Evolutionary conservation across 2,113 vertebrate species (phyloP).

Genomic region (Microtus oregoni): DNA sequence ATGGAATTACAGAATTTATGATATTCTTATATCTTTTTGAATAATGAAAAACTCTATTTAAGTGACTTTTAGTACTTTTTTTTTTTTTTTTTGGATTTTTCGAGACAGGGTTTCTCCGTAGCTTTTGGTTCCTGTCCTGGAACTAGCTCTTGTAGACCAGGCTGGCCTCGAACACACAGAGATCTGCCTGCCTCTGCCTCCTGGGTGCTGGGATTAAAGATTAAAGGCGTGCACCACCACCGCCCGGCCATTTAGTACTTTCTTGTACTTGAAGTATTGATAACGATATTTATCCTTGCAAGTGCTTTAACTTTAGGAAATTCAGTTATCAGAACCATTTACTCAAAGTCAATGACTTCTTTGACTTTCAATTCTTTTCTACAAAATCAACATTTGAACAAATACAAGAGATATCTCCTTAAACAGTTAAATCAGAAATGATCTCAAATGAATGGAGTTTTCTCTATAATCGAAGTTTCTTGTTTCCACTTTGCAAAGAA

Average conservation of each 20-base stretch:
- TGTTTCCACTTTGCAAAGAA: background rate
- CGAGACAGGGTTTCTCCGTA: too few species aligned
- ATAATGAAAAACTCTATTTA: background rate
- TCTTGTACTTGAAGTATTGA: background rate
- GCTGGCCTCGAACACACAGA: too few species aligned
- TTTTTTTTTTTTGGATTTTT: too few species aligned
- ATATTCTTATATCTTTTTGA: constrained; percentile 11
- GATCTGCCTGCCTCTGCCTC: too few species aligned
- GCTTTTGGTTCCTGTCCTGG: too few species aligned
- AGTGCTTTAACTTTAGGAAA: background rate
- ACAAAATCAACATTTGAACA: background rate
- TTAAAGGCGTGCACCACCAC: too few species aligned
- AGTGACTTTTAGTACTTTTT: background rate
- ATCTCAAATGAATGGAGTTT: background rate
- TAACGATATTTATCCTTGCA: background rate
- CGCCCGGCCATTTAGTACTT: background rate
- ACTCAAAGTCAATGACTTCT: background rate
- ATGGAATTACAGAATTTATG: background rate
- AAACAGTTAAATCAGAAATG: constrained; percentile 19
- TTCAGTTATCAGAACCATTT: background rate
- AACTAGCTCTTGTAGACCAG: too few species aligned
- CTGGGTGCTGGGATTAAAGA: too few species aligned
- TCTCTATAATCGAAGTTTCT: constrained; percentile 23
- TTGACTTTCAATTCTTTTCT: background rate
- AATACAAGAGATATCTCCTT: background rate